phyloP scores from a whole-genome alignment of 2,888 invertebrate species.

The Metellina segmentata region DNA sequence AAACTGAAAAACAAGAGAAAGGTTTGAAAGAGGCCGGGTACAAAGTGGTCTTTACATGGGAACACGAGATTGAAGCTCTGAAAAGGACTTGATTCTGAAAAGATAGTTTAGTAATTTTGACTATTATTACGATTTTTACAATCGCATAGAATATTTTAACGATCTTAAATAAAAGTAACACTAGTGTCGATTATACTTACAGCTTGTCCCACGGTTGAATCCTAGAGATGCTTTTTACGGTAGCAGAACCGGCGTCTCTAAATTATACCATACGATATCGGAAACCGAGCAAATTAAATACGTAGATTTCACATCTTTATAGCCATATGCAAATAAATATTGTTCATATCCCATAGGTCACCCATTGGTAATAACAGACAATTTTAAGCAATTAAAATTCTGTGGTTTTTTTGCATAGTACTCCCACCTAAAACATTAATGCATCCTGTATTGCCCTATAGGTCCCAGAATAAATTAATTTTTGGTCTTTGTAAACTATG shows the following conservation, averaged over 20 bases:
- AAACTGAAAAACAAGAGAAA: slow-evolving; percentile 67
- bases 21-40: slow-evolving; percentile 70
- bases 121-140: no score
- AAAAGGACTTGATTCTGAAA: slow-evolving; percentile 57
- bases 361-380: slow-evolving; percentile 1
- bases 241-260: slow-evolving; percentile 78
- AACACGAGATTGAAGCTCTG: slow-evolving; percentile 77
- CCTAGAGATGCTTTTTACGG: slow-evolving; percentile 79
- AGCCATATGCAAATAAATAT: slow-evolving; percentile 79
- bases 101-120: background rate
- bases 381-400: slow-evolving; percentile 74
- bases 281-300: slow-evolving; percentile 67
- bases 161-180: no score
- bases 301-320: slow-evolving; percentile 78
- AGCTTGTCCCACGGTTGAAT: slow-evolving; percentile 71
- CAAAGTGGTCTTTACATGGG: slow-evolving; percentile 77
- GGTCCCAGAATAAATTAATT: slow-evolving; percentile 77
- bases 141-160: no score
- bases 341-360: slow-evolving; percentile 78
- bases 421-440: slow-evolving; percentile 78
- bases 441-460: slow-evolving; percentile 79
- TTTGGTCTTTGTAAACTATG: slow-evolving; percentile 78
- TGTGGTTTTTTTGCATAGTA: slow-evolving; percentile 78
- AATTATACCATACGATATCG: slow-evolving; percentile 76
- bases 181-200: no score